Evolutionary conservation across 2,797 vertebrate genomes (phyloP), one percentile per base, ranked within the genome.

Genomic region (Bovichtus variegatus): DNA sequence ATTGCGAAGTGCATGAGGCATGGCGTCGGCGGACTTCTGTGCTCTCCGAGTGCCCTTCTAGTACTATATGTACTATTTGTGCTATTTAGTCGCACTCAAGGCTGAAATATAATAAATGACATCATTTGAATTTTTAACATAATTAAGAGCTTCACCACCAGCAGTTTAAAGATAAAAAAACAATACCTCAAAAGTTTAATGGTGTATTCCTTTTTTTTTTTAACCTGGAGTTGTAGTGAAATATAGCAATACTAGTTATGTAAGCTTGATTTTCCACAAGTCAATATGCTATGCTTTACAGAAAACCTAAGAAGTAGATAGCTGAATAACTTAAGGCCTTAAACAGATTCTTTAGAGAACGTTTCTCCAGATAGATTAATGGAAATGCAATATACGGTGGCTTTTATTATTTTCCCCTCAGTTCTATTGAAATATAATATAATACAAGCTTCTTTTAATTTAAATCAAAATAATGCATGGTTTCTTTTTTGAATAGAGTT

Each of bases 231-330:
- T 25, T 73, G 19, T n/a, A 64, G 13, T 63, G 46, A 13, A 43
- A n/a, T 55, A n/a, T n/a, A n/a, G n/a, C n/a, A n/a, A n/a, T n/a
- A n/a, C n/a, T n/a, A n/a, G n/a, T 71, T 58, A 60, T 18, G 16
- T 71, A 73, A 55, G 38, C 2, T 41, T 55, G 13, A 44, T 54
- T 59, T 47, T 40, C 1, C 6, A 59, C n/a, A 67, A 50, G 21
- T 49, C 29, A 46, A 46, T 2, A 76, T 77, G 11, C 21, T n/a
- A 16, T 44, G 43, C 40, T 76, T 21, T 18, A 25, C 19, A 74
- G 36, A 65, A 70, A 65, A 61, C 27, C 43, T 34, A 53, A 23
- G 49, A 1, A 25, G 50, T 11, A 38, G 0, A 44, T 19, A 19
- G 58, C 8, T 50, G 25, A 67, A 58, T 57, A 41, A 15, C 36